A percentile compares a stretch with the other conserved stretches of the same genome.
Evolutionary conservation across 2,797 vertebrate species (phyloP).

Genomic region (Silurus lanzhouensis): DNA sequence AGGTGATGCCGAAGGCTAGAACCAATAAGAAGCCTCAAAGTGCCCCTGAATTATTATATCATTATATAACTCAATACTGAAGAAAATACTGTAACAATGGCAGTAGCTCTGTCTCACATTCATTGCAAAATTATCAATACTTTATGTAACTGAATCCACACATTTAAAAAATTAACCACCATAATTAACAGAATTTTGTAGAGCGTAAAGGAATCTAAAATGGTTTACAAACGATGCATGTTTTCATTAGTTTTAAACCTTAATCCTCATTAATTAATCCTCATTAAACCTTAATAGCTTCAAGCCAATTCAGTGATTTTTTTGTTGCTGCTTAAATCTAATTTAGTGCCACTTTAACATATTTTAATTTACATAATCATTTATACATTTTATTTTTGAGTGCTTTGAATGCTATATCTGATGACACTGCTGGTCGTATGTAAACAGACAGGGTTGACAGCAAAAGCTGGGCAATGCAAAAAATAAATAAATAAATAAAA

Average conservation of each 20-base stretch:
- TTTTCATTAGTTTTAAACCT: not conserved
- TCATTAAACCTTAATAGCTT: not conserved
- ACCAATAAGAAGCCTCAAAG: conserved; percentile 44
- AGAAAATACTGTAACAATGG: not conserved
- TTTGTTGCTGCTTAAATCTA: not conserved
- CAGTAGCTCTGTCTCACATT: not conserved
- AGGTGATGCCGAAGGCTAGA: conserved; percentile 37
- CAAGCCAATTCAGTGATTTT: not conserved
- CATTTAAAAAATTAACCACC: not conserved
- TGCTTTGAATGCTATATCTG: not conserved
- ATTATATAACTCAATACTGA: not conserved
- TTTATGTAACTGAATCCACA: not conserved
- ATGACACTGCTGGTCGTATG: conserved; percentile 8
- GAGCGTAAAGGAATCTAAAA: not conserved
- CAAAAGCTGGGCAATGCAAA: conserved; percentile 11
- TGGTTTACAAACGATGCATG: not conserved
- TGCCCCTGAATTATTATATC: conserved; percentile 9
- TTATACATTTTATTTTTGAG: not conserved
- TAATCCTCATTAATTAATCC: not conserved
- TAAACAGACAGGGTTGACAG: conserved; percentile 28
- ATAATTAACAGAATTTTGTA: not conserved
- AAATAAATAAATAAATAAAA: conserved; percentile 4
- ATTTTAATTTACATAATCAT: not conserved
- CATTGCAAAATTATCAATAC: not conserved
- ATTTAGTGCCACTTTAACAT: not conserved